Conservation (phyloP, 2,113 vertebrate genomes). For the human (Homo sapiens) region GRCh38 chr12:54146501-54147000, state of each 20-base stretch:
- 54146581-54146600: conserved; percentile 82
- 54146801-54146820: conserved; percentile 79
- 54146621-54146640: conserved; percentile 85
- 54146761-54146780: conserved; percentile 84
- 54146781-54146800: conserved; percentile 85
- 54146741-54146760: conserved; percentile 81
- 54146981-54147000: not conserved
- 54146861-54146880: not conserved
- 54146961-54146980: not conserved
- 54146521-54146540: conserved; percentile 75
- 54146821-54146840: conserved; percentile 67
- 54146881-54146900: not conserved
- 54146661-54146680: conserved; percentile 83
- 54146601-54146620: conserved; percentile 85
- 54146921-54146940: not conserved
- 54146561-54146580: conserved; percentile 79
- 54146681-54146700: conserved; percentile 73
- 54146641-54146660: conserved; percentile 84
- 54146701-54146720: conserved; percentile 83
- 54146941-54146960: not conserved
- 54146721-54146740: conserved; percentile 82
- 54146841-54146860: not conserved
- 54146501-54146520: conserved; percentile 57
- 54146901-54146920: not conserved
- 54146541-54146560: conserved; percentile 84